Evolutionary conservation across 2,113 vertebrate species (phyloP).

Genomic region (Turdus rufiventris): DNA sequence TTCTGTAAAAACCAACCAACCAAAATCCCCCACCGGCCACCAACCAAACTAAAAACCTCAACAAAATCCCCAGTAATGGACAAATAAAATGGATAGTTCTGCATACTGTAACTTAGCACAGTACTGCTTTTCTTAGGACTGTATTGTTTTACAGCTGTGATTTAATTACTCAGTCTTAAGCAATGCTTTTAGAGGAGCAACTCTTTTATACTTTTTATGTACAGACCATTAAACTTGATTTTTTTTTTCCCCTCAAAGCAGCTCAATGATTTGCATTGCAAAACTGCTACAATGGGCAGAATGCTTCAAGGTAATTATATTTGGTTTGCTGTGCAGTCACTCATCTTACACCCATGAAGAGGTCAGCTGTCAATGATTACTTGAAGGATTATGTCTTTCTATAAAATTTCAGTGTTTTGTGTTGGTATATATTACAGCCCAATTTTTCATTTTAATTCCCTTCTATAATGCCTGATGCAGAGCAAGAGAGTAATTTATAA

Average conservation of each 20-base stretch:
- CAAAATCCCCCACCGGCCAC: accelerated
- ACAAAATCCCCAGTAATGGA: background rate
- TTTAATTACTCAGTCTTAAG: background rate
- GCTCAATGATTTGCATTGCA: background rate
- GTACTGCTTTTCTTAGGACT: background rate
- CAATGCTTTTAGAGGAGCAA: background rate
- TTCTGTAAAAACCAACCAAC: background rate
- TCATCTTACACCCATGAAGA: background rate
- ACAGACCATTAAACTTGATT: background rate
- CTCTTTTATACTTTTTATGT: background rate
- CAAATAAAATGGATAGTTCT: background rate
- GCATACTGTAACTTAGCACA: background rate
- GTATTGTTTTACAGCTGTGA: background rate
- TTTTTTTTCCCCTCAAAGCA: background rate
- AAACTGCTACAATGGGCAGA: background rate
- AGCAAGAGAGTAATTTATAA: background rate
- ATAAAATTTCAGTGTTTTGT: background rate
- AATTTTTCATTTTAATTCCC: background rate
- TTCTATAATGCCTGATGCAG: background rate
- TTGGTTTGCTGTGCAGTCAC: background rate
- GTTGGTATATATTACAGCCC: background rate
- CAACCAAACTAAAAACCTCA: background rate
- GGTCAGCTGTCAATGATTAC: background rate
- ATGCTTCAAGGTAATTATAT: background rate
- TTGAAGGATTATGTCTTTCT: background rate